Conservation (phyloP, 2,888 invertebrate species). For the Villa cingulata region DNA sequence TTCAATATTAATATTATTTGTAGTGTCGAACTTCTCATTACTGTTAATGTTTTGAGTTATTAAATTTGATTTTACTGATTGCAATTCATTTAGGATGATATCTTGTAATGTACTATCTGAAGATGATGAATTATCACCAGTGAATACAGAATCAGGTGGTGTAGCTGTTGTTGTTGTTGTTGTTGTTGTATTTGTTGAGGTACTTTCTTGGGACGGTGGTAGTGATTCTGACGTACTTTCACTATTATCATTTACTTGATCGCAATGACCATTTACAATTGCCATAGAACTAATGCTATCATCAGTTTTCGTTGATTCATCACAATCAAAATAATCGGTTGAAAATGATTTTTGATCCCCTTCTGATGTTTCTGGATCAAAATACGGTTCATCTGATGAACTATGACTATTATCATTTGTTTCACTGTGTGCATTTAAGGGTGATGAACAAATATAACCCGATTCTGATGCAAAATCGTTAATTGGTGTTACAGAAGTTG, state of each 20-base stretch:
- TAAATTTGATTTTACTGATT: conserved; percentile 3
- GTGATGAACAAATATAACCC: conserved; percentile 39
- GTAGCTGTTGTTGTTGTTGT: conserved; percentile 11
- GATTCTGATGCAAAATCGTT: conserved; percentile 37
- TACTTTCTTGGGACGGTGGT: conserved; percentile 16
- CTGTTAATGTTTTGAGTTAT: background rate
- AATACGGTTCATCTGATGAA: conserved; percentile 39
- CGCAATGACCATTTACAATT: conserved; percentile 4
- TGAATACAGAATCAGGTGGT: conserved; percentile 9
- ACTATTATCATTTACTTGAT: conserved; percentile 13
- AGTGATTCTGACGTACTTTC: conserved; percentile 17
- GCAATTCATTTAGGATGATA: conserved; percentile 25
- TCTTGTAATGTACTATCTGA: conserved; percentile 22
- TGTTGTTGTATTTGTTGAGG: conserved; percentile 13
- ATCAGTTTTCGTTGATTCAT: conserved; percentile 12
- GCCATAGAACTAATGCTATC: background rate
- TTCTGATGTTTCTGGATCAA: conserved; percentile 35
- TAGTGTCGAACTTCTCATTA: background rate
- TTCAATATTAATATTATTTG: background rate
- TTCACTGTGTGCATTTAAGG: conserved; percentile 13
- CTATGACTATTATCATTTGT: conserved; percentile 36
- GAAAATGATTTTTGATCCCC: conserved; percentile 14
- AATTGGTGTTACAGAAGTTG: conserved; percentile 41
- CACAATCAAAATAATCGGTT: conserved; percentile 15
- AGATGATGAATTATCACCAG: conserved; percentile 3